Evolutionary conservation across 2,113 vertebrate genomes (phyloP), one percentile per base, ranked within the genome.

Genomic region (Thryonomys swinderianus): DNA sequence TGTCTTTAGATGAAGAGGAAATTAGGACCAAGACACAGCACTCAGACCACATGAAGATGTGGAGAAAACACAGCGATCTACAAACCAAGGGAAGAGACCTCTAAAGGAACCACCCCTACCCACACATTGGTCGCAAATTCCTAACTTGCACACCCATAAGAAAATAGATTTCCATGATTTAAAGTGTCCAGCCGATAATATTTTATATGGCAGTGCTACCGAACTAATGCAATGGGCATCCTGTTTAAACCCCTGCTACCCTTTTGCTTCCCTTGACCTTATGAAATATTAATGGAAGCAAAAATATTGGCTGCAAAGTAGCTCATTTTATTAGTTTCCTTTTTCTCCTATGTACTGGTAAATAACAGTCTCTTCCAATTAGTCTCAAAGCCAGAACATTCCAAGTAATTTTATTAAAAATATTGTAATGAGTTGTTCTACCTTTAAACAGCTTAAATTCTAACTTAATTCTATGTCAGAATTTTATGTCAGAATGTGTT

Each of bases 331-430:
- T 92, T 74, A 71, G 55, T 69, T 73, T 95, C 53, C 21, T 93
- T 23, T 80, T 73, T 91, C 76, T 86, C 20, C 42, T 32, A 71
- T 73, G 67, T 53, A 32, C 66, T 92, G 51, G 42, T 66, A 91
- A 88, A 74, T 93, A 90, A 67, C 8, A 59, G 91, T 74, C 82
- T 96, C 45, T 91, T 85, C n/a, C 61, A 95, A 53, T 94, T 90
- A 95, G 80, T 80, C 66, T 88, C 66, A 95, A 51, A 96, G 66
- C 21, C 79, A 94, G 78, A 86, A 80, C 57, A 91, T 90, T 94
- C 62, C 84, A 67, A 94, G 83, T 32, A 81, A 45, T 82, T 95
- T 80, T 89, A 96, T 94, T 69, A 85, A 95, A 97, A 95, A 87
- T 93, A 91, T 34, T 93, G 27, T 78, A 94, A 89, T 78, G 57